Percentiles rank a stretch among this genome's conserved stretches.
Evolutionary conservation across 1,140 invertebrate species (phyloP).

Genomic region (Platorchestia sp.): DNA sequence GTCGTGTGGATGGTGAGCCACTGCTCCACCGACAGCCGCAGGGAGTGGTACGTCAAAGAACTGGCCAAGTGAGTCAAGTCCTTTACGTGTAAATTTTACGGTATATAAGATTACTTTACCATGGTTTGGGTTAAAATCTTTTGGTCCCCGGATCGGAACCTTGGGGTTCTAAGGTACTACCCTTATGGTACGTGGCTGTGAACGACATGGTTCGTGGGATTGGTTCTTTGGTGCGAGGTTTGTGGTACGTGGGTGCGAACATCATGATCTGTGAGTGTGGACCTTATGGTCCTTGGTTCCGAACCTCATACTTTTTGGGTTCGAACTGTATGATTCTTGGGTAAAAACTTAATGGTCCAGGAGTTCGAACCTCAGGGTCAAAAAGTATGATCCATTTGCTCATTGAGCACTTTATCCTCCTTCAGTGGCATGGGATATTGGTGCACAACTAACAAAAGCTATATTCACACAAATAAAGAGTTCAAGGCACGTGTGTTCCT

Average conservation of each 20-base stretch:
- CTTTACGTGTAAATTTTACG: too few relatives aligned
- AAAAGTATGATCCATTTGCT: not conserved
- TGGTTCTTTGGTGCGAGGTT: not conserved
- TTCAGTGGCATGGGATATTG: too few relatives aligned
- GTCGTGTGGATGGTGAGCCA: slow-evolving; percentile 55
- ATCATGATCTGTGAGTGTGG: not conserved
- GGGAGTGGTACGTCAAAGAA: slow-evolving; percentile 52
- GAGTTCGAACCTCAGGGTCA: not conserved
- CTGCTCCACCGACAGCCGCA: slow-evolving; percentile 29
- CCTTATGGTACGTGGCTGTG: not conserved
- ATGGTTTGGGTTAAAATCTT: too few relatives aligned
- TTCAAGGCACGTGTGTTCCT: not conserved
- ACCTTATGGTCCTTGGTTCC: not conserved
- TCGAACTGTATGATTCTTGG: not conserved
- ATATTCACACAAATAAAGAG: too few relatives aligned
- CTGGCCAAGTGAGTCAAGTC: slow-evolving; percentile 42
- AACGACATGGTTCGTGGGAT: not conserved
- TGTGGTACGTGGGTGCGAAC: not conserved
- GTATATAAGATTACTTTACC: too few relatives aligned
- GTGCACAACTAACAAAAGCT: too few relatives aligned
- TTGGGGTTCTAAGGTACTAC: not conserved
- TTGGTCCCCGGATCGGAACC: not conserved
- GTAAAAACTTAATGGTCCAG: not conserved
- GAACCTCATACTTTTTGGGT: not conserved
- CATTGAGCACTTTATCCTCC: not conserved